Base-by-base conservation (phyloP, 2,113 vertebrate genomes). In the Orycteropus afer region DNA sequence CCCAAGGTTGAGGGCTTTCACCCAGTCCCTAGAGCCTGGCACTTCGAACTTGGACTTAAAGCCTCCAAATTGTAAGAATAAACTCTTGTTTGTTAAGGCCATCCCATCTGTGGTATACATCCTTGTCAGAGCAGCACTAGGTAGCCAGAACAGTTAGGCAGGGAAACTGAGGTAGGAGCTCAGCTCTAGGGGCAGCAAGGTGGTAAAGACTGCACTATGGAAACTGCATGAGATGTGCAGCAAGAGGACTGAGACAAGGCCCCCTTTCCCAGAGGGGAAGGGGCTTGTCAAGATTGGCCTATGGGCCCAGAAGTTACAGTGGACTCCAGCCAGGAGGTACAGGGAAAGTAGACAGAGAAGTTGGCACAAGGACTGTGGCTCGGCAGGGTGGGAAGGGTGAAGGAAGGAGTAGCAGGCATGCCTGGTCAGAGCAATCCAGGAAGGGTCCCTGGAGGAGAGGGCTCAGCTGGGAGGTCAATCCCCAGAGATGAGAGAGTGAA, bases 401-500 rank as follows among this genome's bases (percentile, higher is more conserved):
- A 85, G 84, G 27, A 51, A 74, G 15, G 42, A 34, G 17, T 49
- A 53, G 29, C 2, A 5, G 71, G 67, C 6, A 23, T 29, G 20
- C 37, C 25, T 23, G 32, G 14, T 14, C 61, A 20, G 29, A 59
- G 55, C 47, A 53, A 82, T 47, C 88, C 61, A 49, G 61, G 69
- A 91, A 49, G 77, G 8, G 71, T 93, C 25, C 82, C 86, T 83
- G 69, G 80, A 83, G 53, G 61, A 91, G 76, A 47, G 45, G 65
- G n/a, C 37, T 79, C 18, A 9, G 37, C 15, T 29, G 27, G 37
- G 7, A 86, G n/a, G 12, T 55, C 49, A 6, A 2, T 15, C 73
- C 22, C 51, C 37, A 51, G 22, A n/a, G 45, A 6, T 17, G 9
- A 7, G 55, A n/a, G 32, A 69, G 27, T 15, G 4, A 49, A n/a